Conservation (phyloP, 2,113 vertebrate species). For the Nothoprocta perdicaria region DNA sequence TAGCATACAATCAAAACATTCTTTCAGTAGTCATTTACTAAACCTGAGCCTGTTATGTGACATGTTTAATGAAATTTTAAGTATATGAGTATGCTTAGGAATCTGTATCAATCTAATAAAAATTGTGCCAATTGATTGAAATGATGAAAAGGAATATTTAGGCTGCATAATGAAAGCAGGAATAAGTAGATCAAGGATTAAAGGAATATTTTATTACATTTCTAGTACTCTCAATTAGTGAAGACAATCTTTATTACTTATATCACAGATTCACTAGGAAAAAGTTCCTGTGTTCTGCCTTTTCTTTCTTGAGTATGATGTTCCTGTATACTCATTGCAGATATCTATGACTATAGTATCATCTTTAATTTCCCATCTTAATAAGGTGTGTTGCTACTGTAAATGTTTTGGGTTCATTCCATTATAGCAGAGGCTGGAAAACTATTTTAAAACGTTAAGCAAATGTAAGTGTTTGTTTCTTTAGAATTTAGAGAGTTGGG, state of each 20-base stretch:
- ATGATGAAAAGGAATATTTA: constrained; percentile 49
- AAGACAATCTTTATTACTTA: not conserved
- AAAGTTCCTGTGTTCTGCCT: not conserved
- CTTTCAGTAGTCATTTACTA: not conserved
- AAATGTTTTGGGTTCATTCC: not conserved
- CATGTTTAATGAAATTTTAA: not conserved
- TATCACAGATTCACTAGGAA: not conserved
- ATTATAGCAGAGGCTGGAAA: not conserved
- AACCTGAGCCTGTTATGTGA: not conserved
- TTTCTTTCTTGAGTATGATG: not conserved
- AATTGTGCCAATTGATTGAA: not conserved
- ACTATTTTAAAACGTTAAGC: not conserved
- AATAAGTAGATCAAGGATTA: constrained; percentile 43
- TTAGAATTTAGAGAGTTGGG: not conserved
- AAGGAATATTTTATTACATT: constrained; percentile 39
- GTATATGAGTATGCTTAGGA: not conserved
- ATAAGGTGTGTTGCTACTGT: rapidly evolving
- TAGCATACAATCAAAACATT: not conserved
- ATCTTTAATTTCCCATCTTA: not conserved
- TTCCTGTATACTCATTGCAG: not conserved
- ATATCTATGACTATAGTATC: not conserved
- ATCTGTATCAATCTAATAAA: not conserved
- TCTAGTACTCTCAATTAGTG: not conserved
- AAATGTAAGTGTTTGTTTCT: not conserved
- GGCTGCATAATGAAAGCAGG: not conserved